Evolutionary conservation across 2,888 invertebrate species (phyloP).

Genomic region (Sesia apiformis): DNA sequence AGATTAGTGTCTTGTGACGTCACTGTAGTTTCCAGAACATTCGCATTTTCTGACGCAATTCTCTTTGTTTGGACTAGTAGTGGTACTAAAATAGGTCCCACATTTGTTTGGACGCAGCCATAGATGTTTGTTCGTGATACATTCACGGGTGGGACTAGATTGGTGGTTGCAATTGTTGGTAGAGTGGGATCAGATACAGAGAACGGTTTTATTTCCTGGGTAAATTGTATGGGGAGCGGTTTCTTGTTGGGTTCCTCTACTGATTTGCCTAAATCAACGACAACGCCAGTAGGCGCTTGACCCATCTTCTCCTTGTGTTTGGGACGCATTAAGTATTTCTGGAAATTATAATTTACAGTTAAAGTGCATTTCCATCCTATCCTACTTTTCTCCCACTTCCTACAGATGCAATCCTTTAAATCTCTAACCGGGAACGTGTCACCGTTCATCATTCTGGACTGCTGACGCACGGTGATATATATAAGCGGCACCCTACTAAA

Average conservation of each 20-base stretch:
- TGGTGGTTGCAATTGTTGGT: not conserved
- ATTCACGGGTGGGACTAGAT: not conserved
- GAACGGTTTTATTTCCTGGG: conserved; percentile 16
- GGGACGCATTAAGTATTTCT: conserved; percentile 17
- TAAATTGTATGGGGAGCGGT: conserved; percentile 40
- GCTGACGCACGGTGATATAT: no score
- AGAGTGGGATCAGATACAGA: not conserved
- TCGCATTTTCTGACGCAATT: conserved; percentile 9
- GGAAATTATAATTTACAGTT: conserved; percentile 4
- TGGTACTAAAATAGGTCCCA: conserved; percentile 33
- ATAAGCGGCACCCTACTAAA: no score
- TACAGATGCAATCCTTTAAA: no score
- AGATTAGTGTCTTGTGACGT: not conserved
- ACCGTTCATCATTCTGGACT: no score
- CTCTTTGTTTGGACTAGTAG: conserved; percentile 4
- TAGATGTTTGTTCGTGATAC: conserved; percentile 11
- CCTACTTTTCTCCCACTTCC: no score
- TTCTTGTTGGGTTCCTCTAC: conserved; percentile 18
- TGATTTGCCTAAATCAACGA: conserved; percentile 19
- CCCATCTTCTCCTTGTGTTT: not conserved
- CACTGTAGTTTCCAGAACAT: not conserved
- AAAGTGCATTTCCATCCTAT: not conserved
- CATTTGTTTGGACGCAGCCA: conserved; percentile 29
- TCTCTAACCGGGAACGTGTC: no score
- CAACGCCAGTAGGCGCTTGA: conserved; percentile 26